Conservation (phyloP, 1,140 invertebrate species). For the Dendroctonus valens region DNA sequence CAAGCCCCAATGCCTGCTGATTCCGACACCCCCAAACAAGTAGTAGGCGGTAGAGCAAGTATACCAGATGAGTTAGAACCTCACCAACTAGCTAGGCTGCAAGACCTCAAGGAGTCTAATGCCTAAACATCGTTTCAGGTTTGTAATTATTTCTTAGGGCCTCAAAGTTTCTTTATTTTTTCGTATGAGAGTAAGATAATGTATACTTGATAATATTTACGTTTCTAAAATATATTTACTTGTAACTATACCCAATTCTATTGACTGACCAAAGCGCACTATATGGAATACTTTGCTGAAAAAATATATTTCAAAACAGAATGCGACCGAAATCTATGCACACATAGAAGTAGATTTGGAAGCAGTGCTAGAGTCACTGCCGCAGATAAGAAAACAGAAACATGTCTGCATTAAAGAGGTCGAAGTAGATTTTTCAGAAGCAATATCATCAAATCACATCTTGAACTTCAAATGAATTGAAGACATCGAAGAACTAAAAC, state of each 20-base stretch:
- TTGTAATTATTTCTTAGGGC: background rate
- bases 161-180: background rate
- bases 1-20: conserved; percentile 42
- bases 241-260: background rate
- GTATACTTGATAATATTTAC: background rate
- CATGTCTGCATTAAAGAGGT: no score
- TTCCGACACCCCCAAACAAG: conserved; percentile 59
- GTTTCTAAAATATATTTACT: background rate
- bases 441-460: no score
- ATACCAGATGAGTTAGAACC: conserved; percentile 84
- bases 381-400: no score
- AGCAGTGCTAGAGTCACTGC: no score
- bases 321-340: no score
- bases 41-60: conserved; percentile 69
- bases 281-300: background rate
- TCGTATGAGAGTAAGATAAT: background rate
- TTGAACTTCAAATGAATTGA: no score
- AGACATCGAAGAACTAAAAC: no score
- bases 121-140: conserved; percentile 57
- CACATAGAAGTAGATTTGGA: no score
- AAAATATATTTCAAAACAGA: background rate
- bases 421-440: no score
- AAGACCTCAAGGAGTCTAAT: conserved; percentile 84
- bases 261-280: background rate
- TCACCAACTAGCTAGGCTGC: conserved; percentile 77